Percentiles rank a stretch among this genome's conserved stretches.
Conservation (phyloP, 2,113 vertebrate species). For the Colossoma macropomum region DNA sequence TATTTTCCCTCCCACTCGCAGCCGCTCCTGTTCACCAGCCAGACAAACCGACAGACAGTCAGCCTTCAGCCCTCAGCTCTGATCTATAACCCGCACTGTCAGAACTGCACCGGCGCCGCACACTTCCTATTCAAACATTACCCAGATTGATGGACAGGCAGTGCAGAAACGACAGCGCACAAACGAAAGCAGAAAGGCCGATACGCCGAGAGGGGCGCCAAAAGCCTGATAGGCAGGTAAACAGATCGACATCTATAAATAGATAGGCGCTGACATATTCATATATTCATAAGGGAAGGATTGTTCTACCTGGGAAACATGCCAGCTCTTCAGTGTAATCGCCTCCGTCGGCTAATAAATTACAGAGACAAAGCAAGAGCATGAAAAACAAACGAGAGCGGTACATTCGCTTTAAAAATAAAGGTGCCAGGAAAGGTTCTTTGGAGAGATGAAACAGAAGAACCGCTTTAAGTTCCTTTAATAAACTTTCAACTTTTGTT, state of each 20-base stretch:
- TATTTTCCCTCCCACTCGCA: not conserved
- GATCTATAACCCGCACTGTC: slow-evolving; percentile 31
- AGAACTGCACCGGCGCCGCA: not conserved
- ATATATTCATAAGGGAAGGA: slow-evolving; percentile 15
- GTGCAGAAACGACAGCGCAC: not conserved
- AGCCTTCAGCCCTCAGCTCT: slow-evolving; percentile 17
- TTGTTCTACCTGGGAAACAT: slow-evolving; percentile 2
- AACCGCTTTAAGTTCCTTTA: no score
- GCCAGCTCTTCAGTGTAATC: slow-evolving; percentile 10
- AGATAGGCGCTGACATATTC: slow-evolving; percentile 10
- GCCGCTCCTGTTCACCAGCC: not conserved
- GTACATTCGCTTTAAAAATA: not conserved
- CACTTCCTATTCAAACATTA: slow-evolving; percentile 31
- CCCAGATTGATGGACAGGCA: slow-evolving; percentile 32
- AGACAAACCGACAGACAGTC: slow-evolving; percentile 15
- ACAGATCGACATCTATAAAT: slow-evolving; percentile 27
- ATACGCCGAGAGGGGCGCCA: not conserved
- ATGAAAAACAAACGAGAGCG: not conserved
- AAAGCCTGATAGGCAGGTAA: slow-evolving; percentile 17
- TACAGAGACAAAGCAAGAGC: slow-evolving; percentile 19
- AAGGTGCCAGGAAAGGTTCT: no score
- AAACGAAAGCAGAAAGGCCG: not conserved
- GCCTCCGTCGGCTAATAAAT: slow-evolving; percentile 19
- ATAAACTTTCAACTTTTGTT: no score
- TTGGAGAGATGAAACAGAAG: no score